Evolutionary conservation across 2,113 vertebrate species (phyloP).

Genomic region (Antennarius striatus): DNA sequence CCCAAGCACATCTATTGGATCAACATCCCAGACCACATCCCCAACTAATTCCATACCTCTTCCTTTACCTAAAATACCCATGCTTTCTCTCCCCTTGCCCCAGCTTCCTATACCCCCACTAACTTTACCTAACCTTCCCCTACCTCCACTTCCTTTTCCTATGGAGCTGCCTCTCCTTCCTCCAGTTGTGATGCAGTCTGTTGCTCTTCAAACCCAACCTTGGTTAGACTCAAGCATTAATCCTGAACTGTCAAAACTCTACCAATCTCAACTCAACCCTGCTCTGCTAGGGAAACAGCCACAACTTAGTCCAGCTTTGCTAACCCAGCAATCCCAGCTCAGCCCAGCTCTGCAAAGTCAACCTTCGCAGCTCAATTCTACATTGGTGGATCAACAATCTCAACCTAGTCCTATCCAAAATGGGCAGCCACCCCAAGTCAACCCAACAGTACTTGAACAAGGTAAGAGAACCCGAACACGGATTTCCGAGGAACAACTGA

Average conservation of each 20-base stretch:
- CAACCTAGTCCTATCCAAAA: constrained; percentile 87
- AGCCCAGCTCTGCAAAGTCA: constrained; percentile 87
- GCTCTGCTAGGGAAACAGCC: constrained; percentile 83
- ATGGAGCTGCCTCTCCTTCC: constrained; percentile 95
- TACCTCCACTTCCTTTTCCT: constrained; percentile 88
- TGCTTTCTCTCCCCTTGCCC: constrained; percentile 72
- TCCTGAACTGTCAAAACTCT: constrained; percentile 89
- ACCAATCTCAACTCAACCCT: constrained; percentile 91
- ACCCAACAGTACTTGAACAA: constrained; percentile 79
- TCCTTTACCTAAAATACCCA: constrained; percentile 81
- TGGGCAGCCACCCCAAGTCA: constrained; percentile 79
- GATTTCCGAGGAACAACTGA: constrained; percentile 94
- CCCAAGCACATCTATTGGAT: constrained; percentile 47
- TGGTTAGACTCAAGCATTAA: constrained; percentile 88
- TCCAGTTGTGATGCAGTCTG: constrained; percentile 92
- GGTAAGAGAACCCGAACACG: constrained; percentile 93
- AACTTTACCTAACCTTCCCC: constrained; percentile 83
- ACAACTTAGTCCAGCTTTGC: constrained; percentile 67
- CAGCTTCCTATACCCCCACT: constrained; percentile 65
- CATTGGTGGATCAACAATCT: constrained; percentile 70
- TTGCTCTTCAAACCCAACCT: constrained; percentile 87
- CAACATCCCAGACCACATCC: constrained; percentile 79
- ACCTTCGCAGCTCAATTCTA: constrained; percentile 65
- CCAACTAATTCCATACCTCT: constrained; percentile 71
- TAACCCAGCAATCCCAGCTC: constrained; percentile 84